Percentiles rank a stretch among this genome's conserved stretches.
Evolutionary conservation across 2,113 vertebrate genomes (phyloP).

Genomic region (Tiliqua scincoides): DNA sequence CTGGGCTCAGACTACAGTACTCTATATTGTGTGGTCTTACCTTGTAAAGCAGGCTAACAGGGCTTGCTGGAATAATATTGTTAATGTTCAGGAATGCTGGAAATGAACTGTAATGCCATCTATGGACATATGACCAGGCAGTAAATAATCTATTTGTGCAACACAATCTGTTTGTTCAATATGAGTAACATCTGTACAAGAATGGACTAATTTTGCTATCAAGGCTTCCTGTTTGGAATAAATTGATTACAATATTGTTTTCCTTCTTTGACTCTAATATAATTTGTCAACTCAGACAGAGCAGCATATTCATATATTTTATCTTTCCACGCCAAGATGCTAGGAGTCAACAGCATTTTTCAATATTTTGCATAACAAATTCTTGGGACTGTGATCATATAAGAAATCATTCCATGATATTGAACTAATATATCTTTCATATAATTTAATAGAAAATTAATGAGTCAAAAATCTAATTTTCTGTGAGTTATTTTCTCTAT

Average conservation of each 20-base stretch:
- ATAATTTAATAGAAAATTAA: slow-evolving; percentile 2
- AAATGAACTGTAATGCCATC: too few relatives aligned
- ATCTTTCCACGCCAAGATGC: neutral
- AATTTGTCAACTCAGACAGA: slow-evolving; percentile 1
- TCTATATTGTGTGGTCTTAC: too few relatives aligned
- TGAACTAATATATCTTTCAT: neutral
- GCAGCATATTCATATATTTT: neutral
- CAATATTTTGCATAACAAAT: neutral
- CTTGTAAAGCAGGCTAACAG: too few relatives aligned
- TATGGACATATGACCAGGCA: neutral
- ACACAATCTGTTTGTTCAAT: neutral
- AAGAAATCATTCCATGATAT: neutral
- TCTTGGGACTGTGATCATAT: neutral
- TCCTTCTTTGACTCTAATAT: neutral
- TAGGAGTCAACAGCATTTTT: neutral
- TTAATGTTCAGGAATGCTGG: too few relatives aligned
- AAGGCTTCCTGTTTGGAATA: neutral
- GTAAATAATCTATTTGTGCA: neutral
- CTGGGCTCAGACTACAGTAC: too few relatives aligned
- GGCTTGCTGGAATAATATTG: too few relatives aligned
- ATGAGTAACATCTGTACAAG: neutral
- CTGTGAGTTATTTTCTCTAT: neutral
- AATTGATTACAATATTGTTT: neutral
- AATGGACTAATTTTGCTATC: neutral
- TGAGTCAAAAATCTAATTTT: neutral